These are phyloP conservation scores for Chelonoidis abingdonii DNA, from an alignment of 2,113 vertebrate genomes.

Conservation along the genomic window DNA sequence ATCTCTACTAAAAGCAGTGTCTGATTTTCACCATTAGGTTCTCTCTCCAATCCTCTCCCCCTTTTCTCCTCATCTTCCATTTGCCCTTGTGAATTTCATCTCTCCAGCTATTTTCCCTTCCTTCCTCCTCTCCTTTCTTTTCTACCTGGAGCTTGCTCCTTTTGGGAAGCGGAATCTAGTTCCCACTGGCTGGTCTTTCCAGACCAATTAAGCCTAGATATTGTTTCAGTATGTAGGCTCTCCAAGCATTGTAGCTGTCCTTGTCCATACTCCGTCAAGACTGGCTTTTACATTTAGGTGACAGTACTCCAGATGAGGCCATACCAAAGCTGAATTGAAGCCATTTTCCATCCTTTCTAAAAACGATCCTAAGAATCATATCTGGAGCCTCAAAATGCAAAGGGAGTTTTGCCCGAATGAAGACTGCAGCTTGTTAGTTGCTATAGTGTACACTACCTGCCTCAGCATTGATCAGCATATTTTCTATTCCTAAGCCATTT, in stretches of 20 bases:
- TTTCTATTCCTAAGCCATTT: neutral
- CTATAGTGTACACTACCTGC: neutral
- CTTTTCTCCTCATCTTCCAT: neutral
- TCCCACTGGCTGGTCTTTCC: neutral
- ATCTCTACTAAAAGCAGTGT: neutral
- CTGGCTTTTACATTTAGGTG: neutral
- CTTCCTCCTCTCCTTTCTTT: neutral
- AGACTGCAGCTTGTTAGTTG: neutral
- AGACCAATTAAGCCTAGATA: neutral
- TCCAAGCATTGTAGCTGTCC: neutral
- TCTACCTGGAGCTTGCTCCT: neutral
- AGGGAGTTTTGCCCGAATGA: neutral
- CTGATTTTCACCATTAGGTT: neutral
- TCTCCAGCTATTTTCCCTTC: neutral
- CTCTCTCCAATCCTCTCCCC: neutral
- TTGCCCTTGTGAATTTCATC: neutral
- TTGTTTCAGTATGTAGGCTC: neutral
- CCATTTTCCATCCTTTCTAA: neutral
- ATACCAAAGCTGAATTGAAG: neutral
- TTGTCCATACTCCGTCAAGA: neutral
- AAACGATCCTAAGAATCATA: constrained; percentile 8
- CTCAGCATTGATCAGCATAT: neutral
- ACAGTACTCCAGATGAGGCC: neutral
- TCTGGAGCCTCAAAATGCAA: neutral
- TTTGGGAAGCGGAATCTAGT: neutral